Percentiles rank a stretch among this genome's conserved stretches.
phyloP scores from a whole-genome alignment of 2,113 vertebrate species.

The Crypturellus undulatus region DNA sequence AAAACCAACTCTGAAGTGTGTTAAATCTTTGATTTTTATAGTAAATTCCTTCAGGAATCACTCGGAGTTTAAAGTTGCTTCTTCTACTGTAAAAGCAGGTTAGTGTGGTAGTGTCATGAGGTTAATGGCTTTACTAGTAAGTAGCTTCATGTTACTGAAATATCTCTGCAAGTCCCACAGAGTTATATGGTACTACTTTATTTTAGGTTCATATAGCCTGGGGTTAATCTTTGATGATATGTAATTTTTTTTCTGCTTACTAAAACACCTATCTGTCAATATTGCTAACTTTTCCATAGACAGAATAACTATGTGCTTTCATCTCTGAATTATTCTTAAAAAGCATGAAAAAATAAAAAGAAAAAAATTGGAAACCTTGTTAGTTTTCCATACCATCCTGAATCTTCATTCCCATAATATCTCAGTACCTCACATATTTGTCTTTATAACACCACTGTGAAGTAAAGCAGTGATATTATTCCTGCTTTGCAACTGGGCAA shows the following conservation, averaged over 20 bases:
- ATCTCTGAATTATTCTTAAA: not conserved
- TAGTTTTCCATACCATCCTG: not conserved
- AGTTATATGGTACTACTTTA: not conserved
- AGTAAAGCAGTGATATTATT: not conserved
- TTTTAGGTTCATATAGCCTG: not conserved
- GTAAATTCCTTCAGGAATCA: not conserved
- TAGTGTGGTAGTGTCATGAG: not conserved
- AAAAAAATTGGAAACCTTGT: not conserved
- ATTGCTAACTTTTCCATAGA: not conserved
- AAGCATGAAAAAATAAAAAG: not conserved
- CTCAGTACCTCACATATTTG: not conserved
- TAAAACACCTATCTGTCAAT: not conserved
- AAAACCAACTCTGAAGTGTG: not conserved
- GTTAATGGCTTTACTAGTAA: not conserved
- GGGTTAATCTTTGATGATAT: not conserved
- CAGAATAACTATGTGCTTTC: not conserved
- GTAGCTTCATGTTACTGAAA: not conserved
- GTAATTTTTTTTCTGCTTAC: not conserved
- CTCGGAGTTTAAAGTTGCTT: slow-evolving; percentile 4
- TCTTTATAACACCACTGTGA: not conserved
- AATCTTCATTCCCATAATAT: not conserved
- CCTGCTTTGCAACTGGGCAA: not conserved
- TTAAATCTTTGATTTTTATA: not conserved
- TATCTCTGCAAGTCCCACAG: not conserved
- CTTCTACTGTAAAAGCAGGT: not conserved